Evolutionary conservation across 2,113 vertebrate species (phyloP).

Genomic region (Parus major): DNA sequence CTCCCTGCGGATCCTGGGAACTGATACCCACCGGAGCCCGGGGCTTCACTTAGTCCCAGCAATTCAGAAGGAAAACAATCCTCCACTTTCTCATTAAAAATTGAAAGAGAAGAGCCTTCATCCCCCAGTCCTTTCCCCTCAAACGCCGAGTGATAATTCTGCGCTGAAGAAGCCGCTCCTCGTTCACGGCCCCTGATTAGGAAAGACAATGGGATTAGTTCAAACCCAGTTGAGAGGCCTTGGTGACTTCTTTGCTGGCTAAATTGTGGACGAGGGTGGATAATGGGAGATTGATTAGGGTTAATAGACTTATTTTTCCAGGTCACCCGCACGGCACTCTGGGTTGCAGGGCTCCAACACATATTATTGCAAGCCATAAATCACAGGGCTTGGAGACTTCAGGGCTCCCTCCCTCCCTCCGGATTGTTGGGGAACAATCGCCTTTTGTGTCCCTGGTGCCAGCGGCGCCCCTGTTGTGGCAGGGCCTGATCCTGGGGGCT

Average conservation of each 20-base stretch:
- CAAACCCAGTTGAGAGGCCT: conserved; percentile 46
- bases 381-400: conserved; percentile 69
- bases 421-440: conserved; percentile 67
- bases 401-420: conserved; percentile 26
- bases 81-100: conserved; percentile 77
- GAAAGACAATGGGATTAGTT: conserved; percentile 76
- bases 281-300: conserved; percentile 87
- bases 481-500: not conserved
- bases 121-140: not conserved
- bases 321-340: conserved; percentile 76
- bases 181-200: conserved; percentile 52
- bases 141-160: conserved; percentile 56
- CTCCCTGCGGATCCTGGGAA: conserved; percentile 60
- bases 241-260: conserved; percentile 62
- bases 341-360: conserved; percentile 64
- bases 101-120: conserved; percentile 54
- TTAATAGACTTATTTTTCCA: conserved; percentile 85
- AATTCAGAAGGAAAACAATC: conserved; percentile 75
- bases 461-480: not conserved
- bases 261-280: conserved; percentile 71
- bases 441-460: conserved; percentile 71
- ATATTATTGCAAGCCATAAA: conserved; percentile 79
- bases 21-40: not conserved
- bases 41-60: conserved; percentile 70
- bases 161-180: conserved; percentile 40